Evolutionary conservation across 2,888 invertebrate genomes (phyloP).

Genomic region (Pammene aurita): DNA sequence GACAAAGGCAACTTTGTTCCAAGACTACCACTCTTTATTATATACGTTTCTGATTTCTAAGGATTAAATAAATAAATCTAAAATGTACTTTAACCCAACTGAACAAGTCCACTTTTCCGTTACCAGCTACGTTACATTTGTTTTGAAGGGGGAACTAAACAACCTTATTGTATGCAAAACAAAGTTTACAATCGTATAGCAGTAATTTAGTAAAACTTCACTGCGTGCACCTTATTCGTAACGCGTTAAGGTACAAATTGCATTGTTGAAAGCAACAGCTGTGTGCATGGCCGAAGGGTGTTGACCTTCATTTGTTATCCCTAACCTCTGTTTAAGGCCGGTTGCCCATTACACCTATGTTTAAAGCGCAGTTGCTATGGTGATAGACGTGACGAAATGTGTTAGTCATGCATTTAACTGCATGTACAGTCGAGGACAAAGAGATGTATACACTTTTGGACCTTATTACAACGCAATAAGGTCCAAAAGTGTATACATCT

Average conservation of each 20-base stretch:
- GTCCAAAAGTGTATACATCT: no score
- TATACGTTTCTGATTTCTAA: neutral
- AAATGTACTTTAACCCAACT: neutral
- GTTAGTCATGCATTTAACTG: neutral
- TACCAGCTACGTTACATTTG: neutral
- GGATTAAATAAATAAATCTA: neutral
- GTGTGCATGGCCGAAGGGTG: conserved; percentile 24
- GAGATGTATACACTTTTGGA: no score
- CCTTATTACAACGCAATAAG: no score
- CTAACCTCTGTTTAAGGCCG: conserved; percentile 24
- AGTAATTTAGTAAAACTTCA: neutral
- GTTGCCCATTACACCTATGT: neutral
- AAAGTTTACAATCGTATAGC: no score
- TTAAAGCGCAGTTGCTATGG: neutral
- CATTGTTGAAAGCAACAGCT: conserved; percentile 20
- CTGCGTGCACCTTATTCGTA: neutral
- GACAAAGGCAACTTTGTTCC: neutral
- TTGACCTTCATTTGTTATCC: conserved; percentile 31
- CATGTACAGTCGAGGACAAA: no score
- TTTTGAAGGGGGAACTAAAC: conserved; percentile 13
- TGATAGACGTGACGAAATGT: neutral
- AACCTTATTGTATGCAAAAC: no score
- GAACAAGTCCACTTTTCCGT: neutral
- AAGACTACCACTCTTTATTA: neutral
- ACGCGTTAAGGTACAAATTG: neutral